Evolutionary conservation across 2,113 vertebrate genomes (phyloP).

Genomic region (Strix uralensis): DNA sequence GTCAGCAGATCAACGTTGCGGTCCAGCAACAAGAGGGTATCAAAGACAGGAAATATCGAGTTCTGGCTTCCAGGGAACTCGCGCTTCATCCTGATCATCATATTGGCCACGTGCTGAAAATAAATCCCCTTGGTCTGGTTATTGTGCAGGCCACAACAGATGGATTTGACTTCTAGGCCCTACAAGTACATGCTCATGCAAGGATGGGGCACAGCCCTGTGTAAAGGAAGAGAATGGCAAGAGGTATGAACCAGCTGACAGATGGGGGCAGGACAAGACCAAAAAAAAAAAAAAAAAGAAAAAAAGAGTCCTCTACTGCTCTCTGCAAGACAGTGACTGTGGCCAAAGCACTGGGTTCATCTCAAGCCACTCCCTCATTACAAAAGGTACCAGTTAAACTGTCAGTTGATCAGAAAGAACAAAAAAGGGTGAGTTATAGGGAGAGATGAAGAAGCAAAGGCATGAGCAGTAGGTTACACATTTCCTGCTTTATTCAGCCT

Average conservation of each 20-base stretch:
- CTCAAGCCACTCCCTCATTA: neutral
- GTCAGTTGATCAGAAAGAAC: neutral
- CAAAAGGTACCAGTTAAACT: neutral
- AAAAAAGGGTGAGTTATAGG: neutral
- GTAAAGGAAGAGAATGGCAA: neutral
- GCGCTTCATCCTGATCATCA: conserved; percentile 98
- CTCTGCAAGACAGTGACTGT: accelerated
- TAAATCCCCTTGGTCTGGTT: neutral
- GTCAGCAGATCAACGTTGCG: conserved; percentile 93
- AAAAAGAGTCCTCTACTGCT: neutral
- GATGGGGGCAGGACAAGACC: neutral
- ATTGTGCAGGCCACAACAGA: neutral
- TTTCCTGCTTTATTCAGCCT: neutral
- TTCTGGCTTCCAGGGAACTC: conserved; percentile 94
- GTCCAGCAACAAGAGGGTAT: conserved; percentile 91
- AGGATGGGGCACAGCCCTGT: neutral
- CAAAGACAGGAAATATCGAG: conserved; percentile 91
- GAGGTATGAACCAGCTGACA: neutral
- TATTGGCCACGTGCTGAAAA: conserved; percentile 93
- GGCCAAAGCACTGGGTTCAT: neutral
- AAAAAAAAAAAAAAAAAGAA: neutral
- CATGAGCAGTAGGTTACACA: neutral
- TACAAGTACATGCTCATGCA: accelerated
- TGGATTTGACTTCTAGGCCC: neutral
- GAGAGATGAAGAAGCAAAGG: neutral